Percentiles rank a stretch among this genome's conserved stretches.
Conservation (phyloP, 2,797 vertebrate genomes). For the Pygocentrus nattereri region DNA sequence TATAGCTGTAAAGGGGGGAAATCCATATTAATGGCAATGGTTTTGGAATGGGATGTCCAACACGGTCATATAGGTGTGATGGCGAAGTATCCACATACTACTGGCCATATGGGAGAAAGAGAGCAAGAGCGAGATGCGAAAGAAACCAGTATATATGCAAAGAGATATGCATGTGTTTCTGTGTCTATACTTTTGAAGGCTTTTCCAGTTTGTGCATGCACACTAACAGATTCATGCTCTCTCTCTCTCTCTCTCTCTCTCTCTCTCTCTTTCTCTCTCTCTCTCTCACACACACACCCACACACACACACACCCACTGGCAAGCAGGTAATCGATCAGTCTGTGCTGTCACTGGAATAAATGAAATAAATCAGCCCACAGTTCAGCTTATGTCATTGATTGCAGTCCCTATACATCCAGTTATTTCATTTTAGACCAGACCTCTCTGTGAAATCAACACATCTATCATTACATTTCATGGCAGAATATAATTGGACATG, state of each 20-base stretch:
- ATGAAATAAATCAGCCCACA: neutral
- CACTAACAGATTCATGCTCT: neutral
- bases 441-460: neutral
- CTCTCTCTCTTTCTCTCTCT: neutral
- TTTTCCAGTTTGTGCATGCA: too few species aligned
- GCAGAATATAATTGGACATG: neutral
- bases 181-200: too few species aligned
- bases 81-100: too few species aligned
- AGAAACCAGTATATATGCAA: too few species aligned
- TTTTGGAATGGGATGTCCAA: too few species aligned
- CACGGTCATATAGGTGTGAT: too few species aligned
- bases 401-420: neutral
- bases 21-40: too few species aligned
- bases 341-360: neutral
- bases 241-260: neutral
- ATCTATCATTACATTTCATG: neutral
- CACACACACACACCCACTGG: neutral
- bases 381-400: neutral
- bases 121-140: too few species aligned
- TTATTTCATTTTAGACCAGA: neutral
- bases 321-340: constrained; percentile 22
- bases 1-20: too few species aligned
- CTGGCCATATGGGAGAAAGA: too few species aligned
- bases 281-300: neutral
- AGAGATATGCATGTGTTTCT: too few species aligned